Evolutionary conservation across 2,888 invertebrate species (phyloP).

Genomic region (Drosophila affinis): DNA sequence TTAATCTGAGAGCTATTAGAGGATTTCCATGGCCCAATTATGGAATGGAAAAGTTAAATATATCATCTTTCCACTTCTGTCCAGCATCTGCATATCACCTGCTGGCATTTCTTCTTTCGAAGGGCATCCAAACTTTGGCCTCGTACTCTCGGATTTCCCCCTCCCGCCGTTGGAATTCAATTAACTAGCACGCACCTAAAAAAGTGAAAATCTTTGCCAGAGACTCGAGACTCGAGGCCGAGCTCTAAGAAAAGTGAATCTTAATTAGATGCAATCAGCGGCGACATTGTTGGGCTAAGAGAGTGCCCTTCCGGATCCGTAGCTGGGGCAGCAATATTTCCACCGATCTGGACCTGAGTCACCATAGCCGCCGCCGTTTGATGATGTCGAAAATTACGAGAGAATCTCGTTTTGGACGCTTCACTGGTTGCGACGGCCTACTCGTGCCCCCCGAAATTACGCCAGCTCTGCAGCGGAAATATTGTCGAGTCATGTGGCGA

Average conservation of each 20-base stretch:
- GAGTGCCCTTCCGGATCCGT: conserved; percentile 29
- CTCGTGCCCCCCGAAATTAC: conserved; percentile 20
- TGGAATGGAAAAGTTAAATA: neutral
- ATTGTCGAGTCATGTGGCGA: conserved; percentile 29
- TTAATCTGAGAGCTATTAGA: neutral
- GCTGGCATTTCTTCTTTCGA: neutral
- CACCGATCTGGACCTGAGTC: conserved; percentile 17
- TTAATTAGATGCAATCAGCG: conserved; percentile 75
- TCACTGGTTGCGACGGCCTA: conserved; percentile 21
- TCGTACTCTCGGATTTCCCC: conserved; percentile 18
- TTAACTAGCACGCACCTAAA: conserved; percentile 54
- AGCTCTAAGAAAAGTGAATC: conserved; percentile 59
- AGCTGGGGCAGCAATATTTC: conserved; percentile 3
- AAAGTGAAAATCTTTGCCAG: conserved; percentile 43
- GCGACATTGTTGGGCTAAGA: conserved; percentile 32
- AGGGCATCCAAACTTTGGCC: conserved; percentile 16
- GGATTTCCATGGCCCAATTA: neutral
- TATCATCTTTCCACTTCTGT: too few species aligned
- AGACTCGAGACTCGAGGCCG: conserved; percentile 16
- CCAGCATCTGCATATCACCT: neutral
- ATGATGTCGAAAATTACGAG: neutral
- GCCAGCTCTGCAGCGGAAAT: conserved; percentile 25
- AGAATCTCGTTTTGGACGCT: conserved; percentile 36
- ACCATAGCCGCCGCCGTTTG: neutral
- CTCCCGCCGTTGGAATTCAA: conserved; percentile 49